Conservation (phyloP, 2,797 vertebrate species). For the Sebastiscus tertius region DNA sequence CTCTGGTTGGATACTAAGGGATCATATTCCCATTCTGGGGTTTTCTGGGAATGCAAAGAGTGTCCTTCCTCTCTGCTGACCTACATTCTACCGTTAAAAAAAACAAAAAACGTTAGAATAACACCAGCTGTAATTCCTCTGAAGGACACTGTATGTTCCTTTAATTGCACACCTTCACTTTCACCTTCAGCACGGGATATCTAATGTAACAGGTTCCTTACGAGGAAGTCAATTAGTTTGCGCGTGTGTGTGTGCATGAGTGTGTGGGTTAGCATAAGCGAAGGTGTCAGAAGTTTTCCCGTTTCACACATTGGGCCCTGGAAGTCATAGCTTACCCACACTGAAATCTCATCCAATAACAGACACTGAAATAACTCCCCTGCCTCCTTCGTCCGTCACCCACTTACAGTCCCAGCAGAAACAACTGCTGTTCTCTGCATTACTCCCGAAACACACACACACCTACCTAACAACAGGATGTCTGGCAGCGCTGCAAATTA, state of each 20-base stretch:
- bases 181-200: constrained; percentile 48
- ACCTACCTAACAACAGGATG: constrained; percentile 72
- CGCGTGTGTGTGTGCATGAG: not conserved
- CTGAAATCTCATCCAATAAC: constrained; percentile 71
- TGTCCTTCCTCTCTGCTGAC: constrained; percentile 70
- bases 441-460: constrained; percentile 49
- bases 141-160: constrained; percentile 52
- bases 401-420: constrained; percentile 57
- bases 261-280: not conserved
- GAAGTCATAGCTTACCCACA: constrained; percentile 61
- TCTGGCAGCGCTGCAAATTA: constrained; percentile 70
- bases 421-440: constrained; percentile 69
- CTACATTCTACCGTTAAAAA: constrained; percentile 61
- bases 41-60: constrained; percentile 72
- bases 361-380: constrained; percentile 51
- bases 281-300: constrained; percentile 55
- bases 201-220: constrained; percentile 33
- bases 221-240: constrained; percentile 41
- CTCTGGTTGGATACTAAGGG: constrained; percentile 66
- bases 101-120: constrained; percentile 46
- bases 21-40: constrained; percentile 67
- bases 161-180: constrained; percentile 67
- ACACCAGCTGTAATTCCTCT: constrained; percentile 63
- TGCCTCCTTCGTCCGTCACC: constrained; percentile 39
- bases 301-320: constrained; percentile 66